Evolutionary conservation across 1,140 invertebrate genomes (phyloP).

Genomic region (Oryzaephilus surinamensis): DNA sequence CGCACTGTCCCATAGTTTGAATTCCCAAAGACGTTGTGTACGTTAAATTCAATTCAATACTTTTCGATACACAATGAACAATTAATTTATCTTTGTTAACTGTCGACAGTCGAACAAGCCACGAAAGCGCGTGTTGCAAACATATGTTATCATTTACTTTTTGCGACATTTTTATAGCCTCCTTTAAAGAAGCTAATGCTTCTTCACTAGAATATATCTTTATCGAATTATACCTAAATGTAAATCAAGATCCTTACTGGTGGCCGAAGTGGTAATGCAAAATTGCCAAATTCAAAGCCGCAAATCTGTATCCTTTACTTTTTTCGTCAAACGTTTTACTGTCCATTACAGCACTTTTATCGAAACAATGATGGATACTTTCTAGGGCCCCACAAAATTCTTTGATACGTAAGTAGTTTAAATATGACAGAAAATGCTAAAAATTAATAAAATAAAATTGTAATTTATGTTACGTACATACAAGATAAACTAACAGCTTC

Average conservation of each 20-base stretch:
- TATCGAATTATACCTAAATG: no score
- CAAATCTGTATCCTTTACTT: slow-evolving; percentile 70
- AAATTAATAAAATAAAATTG: slow-evolving; percentile 33
- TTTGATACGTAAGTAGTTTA: slow-evolving; percentile 77
- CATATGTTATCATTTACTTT: slow-evolving; percentile 75
- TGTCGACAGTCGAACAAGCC: slow-evolving; percentile 55
- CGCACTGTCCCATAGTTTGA: slow-evolving; percentile 46
- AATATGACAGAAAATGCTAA: slow-evolving; percentile 81
- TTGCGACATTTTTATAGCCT: slow-evolving; percentile 80
- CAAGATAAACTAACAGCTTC: slow-evolving; percentile 56
- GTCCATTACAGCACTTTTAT: slow-evolving; percentile 49
- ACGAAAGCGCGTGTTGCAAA: slow-evolving; percentile 73
- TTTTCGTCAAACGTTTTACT: slow-evolving; percentile 47
- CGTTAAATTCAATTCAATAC: slow-evolving; percentile 46
- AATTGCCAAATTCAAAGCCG: slow-evolving; percentile 78
- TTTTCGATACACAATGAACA: slow-evolving; percentile 47
- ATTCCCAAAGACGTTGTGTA: slow-evolving; percentile 54
- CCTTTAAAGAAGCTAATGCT: slow-evolving; percentile 65
- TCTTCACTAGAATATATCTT: slow-evolving; percentile 59
- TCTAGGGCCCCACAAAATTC: slow-evolving; percentile 79
- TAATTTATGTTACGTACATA: neutral
- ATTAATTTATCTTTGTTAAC: slow-evolving; percentile 41
- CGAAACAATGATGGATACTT: slow-evolving; percentile 77
- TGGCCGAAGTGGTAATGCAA: slow-evolving; percentile 79
- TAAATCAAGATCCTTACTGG: slow-evolving; percentile 48